Evolutionary conservation across 2,888 invertebrate species (phyloP), one percentile per base, ranked within the genome.

Genomic region (Ditula angustiorana): DNA sequence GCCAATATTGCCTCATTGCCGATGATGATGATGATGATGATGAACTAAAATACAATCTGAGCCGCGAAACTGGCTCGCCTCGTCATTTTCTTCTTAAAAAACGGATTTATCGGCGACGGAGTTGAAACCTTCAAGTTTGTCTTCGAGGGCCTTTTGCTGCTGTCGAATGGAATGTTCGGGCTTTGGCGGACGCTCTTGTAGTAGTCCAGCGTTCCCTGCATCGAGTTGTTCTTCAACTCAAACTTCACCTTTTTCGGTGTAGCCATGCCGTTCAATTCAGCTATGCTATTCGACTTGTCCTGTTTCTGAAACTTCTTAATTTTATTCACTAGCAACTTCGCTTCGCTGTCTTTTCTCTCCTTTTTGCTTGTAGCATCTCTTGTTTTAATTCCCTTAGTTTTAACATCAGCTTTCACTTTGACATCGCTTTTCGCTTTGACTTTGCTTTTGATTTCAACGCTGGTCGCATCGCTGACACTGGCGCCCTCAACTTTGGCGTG

Each of bases 61-160:
- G 62, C 33, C 0, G 41, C 41, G 10, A 63, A 50, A 13, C 33
- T 57, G 0, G 62, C 50, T 33, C 50, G 8, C 0, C 82, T 61
- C 56, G 80, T 81, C 10, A 86, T 70, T 67, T 93, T 94, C 72
- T 91, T 94, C 74, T 94, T 95, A 74, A 96, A 96, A 85, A 96
- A 97, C 0, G 97, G 97, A 85, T 97, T 96, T 0, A 96, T 95
- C 0, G 96, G 96, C 0, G 95, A 96, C 0, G 95, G 94, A 1
- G 95, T 90, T 0, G 94, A 93, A 0, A 94, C 94, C 77, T 97
- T 97, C 1, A 97, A 82, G n/a, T 96, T 94, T 0, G 97, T 95
- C 72, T 95, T 96, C 0, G 80, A 79, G 0, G 97, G 97, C 72
- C 93, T 94, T 61, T 94, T 95, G 16, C 91, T 92, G 0, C 96